These are phyloP conservation scores for Psococerastis gibbosa DNA, from an alignment of 2,888 invertebrate species.

Conservation along the genomic window DNA sequence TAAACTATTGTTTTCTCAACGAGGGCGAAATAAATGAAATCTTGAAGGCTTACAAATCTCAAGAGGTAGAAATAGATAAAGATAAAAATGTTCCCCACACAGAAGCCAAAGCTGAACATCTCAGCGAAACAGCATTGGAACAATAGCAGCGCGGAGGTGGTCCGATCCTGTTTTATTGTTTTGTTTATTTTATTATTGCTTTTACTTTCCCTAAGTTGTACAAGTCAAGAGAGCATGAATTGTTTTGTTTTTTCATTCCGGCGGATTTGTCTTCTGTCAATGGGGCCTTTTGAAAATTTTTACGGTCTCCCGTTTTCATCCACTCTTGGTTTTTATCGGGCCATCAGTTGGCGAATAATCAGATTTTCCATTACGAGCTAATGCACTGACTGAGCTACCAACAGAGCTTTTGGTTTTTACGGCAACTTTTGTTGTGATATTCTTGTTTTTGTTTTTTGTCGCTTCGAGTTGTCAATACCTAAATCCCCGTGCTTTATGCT, in stretches of 20 bases:
- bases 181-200: constrained; percentile 11
- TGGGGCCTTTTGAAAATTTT: background rate
- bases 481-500: too few species aligned
- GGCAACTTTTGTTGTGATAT: too few species aligned
- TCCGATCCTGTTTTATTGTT: constrained; percentile 10
- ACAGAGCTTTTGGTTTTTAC: too few species aligned
- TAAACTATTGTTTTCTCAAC: too few species aligned
- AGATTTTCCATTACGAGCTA: too few species aligned
- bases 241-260: constrained; percentile 8
- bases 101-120: background rate
- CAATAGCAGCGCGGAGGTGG: constrained; percentile 2
- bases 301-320: background rate
- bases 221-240: constrained; percentile 10
- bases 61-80: too few species aligned
- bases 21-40: too few species aligned
- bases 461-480: too few species aligned
- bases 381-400: too few species aligned
- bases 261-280: background rate
- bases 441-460: too few species aligned
- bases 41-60: too few species aligned
- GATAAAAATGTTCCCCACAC: too few species aligned
- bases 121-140: background rate
- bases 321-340: background rate
- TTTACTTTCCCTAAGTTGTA: constrained; percentile 7
- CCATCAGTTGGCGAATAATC: background rate